Conservation (phyloP, 35 echinoderm and acorn worm genomes). For the Ophiothrix spiculata region DNA sequence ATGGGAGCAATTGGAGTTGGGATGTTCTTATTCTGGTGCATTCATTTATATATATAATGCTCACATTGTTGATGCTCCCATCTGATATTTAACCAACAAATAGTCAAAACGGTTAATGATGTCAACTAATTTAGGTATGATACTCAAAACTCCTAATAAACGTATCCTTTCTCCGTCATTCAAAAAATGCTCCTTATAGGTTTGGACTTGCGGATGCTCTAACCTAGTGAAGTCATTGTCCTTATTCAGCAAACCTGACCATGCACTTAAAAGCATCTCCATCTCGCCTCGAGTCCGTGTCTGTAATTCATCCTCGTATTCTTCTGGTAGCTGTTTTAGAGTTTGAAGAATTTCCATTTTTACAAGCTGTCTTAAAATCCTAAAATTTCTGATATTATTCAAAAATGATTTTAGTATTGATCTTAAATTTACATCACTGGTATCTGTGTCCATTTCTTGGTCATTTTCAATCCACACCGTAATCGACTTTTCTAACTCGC, state of each 20-base stretch:
- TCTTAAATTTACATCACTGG: neutral
- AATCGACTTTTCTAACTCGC: constrained; percentile 8
- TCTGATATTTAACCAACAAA: constrained; percentile 85
- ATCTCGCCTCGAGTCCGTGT: constrained; percentile 64
- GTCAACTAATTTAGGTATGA: constrained; percentile 73
- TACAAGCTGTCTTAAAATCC: constrained; percentile 67
- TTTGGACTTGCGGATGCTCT: constrained; percentile 61
- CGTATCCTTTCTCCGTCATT: constrained; percentile 60
- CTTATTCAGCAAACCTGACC: constrained; percentile 48
- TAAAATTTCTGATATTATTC: constrained; percentile 85
- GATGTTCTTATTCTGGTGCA: too few species aligned
- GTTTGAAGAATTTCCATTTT: constrained; percentile 80
- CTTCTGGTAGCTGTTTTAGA: constrained; percentile 49
- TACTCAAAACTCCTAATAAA: constrained; percentile 67
- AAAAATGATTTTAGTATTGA: constrained; percentile 44
- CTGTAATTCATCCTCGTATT: constrained; percentile 45
- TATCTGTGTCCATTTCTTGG: neutral
- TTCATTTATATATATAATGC: too few species aligned
- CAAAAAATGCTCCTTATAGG: constrained; percentile 42
- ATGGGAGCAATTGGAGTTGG: too few species aligned
- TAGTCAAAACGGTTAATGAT: constrained; percentile 83
- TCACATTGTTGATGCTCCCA: constrained; percentile 32
- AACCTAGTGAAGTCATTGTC: constrained; percentile 60
- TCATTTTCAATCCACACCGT: constrained; percentile 15
- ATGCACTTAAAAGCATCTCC: constrained; percentile 73